Evolutionary conservation across 2,113 vertebrate species (phyloP).

Genomic region (Clarias gariepinus): DNA sequence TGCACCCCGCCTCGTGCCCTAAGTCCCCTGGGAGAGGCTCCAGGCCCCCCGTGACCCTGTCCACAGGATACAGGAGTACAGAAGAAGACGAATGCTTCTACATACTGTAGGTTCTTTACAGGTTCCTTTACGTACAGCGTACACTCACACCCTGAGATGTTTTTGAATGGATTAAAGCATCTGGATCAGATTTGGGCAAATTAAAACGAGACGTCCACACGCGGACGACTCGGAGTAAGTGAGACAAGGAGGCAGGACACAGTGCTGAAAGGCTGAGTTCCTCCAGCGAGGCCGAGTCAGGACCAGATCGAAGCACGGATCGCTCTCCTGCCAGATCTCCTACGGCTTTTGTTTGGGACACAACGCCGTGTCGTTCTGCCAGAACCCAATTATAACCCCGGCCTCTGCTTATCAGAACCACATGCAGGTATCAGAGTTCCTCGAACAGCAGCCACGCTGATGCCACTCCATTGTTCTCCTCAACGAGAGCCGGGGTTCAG

Average conservation of each 20-base stretch:
- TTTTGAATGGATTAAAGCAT: conserved; percentile 39
- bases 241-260: conserved; percentile 60
- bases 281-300: conserved; percentile 63
- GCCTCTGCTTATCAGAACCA: conserved; percentile 68
- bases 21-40: too few relatives aligned
- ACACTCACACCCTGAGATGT: conserved; percentile 17
- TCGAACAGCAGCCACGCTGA: conserved; percentile 17
- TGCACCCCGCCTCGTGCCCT: too few relatives aligned
- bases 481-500: conserved; percentile 18
- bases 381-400: conserved; percentile 65
- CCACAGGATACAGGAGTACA: too few relatives aligned
- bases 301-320: conserved; percentile 50
- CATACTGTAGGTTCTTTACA: not conserved
- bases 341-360: conserved; percentile 63
- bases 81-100: not conserved
- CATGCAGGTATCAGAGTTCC: conserved; percentile 55
- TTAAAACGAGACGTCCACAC: conserved; percentile 56
- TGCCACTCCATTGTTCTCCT: conserved; percentile 18
- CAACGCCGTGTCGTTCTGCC: not conserved
- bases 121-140: not conserved
- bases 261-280: conserved; percentile 62
- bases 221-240: conserved; percentile 61
- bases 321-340: conserved; percentile 39
- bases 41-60: too few relatives aligned
- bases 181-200: conserved; percentile 57